Evolutionary conservation across 2,888 invertebrate species (phyloP), one percentile per base, ranked within the genome.

Genomic region (Limulus polyphemus): DNA sequence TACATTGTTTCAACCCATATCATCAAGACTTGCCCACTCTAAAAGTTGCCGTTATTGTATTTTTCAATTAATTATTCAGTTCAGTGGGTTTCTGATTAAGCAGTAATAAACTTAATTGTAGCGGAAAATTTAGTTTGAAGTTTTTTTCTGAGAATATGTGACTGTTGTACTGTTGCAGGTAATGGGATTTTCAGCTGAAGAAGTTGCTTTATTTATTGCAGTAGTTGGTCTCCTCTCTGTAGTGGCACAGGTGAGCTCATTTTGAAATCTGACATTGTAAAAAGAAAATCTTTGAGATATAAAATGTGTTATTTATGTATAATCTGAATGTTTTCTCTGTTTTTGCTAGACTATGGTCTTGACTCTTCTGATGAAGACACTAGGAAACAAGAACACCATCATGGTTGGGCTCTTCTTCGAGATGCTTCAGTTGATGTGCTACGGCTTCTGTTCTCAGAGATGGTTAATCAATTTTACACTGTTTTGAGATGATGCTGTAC

Each of bases 131-230:
- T 47, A 57, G 61, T 59, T 56, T 32, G 32, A 1, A 32, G 32
- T 5, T 3, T 32, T 62, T 72, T 74, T 47, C 32, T 32, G 32
- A 32, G 32, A 32, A 32, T 32, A 32, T 5, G 3, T 32, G 32
- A 32, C 32, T 7, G 32, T 32, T 32, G 32, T 32, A 32, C 0
- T 7, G 7, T 32, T 32, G 32, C 74, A 83, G 82, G 82, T 93
- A 73, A 94, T 99, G 88, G 92, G 91, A 70, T 99, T 99, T 80
- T 88, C 87, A 71, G 88, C 87, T 64, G 86, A 91, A 74, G 90
- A 92, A 83, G 97, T 99, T 71, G 95, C 98, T 62, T 86, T 94
- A 71, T 99, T 95, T 78, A 98, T 99, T 74, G 99, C 98, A 68
- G 84, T 94, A 65, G 91, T 98, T 65, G 98, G 98, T 66, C 87